Conservation (phyloP, 2,888 invertebrate genomes). For the Elegia similella region DNA sequence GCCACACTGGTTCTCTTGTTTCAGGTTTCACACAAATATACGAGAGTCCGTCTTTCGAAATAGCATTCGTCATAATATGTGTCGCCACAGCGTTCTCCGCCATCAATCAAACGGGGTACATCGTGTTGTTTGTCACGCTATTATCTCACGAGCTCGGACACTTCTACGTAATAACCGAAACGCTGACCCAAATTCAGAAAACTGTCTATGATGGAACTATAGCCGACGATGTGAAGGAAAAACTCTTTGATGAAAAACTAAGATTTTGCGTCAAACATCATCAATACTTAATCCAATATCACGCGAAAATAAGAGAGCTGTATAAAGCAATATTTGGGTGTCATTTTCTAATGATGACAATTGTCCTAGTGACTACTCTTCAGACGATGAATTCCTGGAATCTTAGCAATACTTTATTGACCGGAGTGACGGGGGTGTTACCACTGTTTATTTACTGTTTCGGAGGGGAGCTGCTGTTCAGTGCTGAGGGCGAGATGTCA, state of each 20-base stretch:
- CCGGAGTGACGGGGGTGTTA: conserved; percentile 48
- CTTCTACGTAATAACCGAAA: conserved; percentile 50
- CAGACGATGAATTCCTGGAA: conserved; percentile 57
- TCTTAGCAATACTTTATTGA: conserved; percentile 48
- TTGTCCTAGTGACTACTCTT: conserved; percentile 53
- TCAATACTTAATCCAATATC: conserved; percentile 49
- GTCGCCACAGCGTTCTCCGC: conserved; percentile 50
- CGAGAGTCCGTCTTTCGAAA: conserved; percentile 51
- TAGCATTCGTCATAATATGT: conserved; percentile 43
- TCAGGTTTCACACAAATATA: conserved; percentile 52
- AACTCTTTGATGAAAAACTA: conserved; percentile 36
- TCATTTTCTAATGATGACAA: conserved; percentile 55
- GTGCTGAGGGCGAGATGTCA: conserved; percentile 45
- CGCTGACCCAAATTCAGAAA: conserved; percentile 38
- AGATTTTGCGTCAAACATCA: conserved; percentile 52
- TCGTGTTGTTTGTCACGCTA: conserved; percentile 50
- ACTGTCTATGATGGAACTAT: conserved; percentile 26
- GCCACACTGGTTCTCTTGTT: too few species aligned
- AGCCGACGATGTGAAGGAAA: conserved; percentile 18
- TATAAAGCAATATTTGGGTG: conserved; percentile 51
- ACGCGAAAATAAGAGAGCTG: conserved; percentile 41
- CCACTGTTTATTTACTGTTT: conserved; percentile 59
- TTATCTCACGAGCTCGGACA: conserved; percentile 54
- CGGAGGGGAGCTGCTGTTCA: conserved; percentile 53
- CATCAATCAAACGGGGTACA: conserved; percentile 58